These are phyloP conservation scores for Amazona vittata DNA, from an alignment of 2,113 vertebrate species.

Conservation along the genomic window DNA sequence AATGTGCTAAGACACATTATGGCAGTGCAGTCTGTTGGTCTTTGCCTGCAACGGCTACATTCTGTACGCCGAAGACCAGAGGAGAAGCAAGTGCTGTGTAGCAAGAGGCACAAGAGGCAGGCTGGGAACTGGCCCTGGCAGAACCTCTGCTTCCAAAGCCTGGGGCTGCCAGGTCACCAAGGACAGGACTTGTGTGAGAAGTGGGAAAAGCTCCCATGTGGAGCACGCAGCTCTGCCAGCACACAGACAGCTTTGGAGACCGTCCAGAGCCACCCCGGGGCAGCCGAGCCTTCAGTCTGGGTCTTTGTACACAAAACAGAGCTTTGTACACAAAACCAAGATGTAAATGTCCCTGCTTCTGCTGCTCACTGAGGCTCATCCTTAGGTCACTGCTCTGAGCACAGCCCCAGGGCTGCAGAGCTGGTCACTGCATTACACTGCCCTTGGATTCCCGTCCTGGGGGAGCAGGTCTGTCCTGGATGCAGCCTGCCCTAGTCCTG, in stretches of 20 bases:
- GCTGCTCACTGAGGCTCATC: background rate
- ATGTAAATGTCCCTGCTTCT: background rate
- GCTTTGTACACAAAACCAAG: background rate
- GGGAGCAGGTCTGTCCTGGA: background rate
- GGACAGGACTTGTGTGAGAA: background rate
- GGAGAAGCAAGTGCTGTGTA: fast-evolving
- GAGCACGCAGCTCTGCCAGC: background rate
- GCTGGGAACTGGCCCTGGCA: background rate
- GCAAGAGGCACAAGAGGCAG: background rate
- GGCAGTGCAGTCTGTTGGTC: background rate
- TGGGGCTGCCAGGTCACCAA: background rate
- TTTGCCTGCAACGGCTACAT: background rate
- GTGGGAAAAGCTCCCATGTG: background rate
- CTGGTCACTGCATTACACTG: background rate
- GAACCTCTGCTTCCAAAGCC: background rate
- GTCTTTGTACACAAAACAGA: background rate
- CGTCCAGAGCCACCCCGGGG: background rate
- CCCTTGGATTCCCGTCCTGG: background rate
- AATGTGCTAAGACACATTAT: background rate
- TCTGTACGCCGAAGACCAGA: background rate
- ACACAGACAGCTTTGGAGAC: background rate
- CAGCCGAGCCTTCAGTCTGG: background rate
- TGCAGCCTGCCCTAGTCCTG: background rate
- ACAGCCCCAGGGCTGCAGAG: background rate
- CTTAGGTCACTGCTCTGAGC: background rate